Evolutionary conservation across 2,797 vertebrate genomes (phyloP).

Genomic region (Schizopygopsis pylzovi): DNA sequence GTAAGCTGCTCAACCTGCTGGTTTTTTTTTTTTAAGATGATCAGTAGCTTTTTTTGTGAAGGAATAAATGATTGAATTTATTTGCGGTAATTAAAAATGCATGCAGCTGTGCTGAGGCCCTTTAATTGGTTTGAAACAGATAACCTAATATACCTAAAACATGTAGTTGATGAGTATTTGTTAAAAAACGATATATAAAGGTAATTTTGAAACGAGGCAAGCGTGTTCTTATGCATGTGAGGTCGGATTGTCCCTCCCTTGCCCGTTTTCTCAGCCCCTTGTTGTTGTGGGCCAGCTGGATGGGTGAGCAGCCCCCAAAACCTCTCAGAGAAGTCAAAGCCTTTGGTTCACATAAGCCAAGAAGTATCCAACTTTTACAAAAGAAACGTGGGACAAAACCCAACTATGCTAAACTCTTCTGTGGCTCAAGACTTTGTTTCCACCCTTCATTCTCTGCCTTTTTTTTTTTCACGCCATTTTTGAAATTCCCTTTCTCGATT

Average conservation of each 20-base stretch:
- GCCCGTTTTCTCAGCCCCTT: conserved; percentile 51
- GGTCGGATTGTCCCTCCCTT: conserved; percentile 30
- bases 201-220: neutral
- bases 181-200: neutral
- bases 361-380: conserved; percentile 61
- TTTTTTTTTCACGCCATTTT: conserved; percentile 37
- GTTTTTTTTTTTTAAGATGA: neutral
- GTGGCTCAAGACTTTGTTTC: conserved; percentile 59
- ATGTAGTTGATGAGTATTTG: neutral
- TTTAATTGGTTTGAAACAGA: neutral
- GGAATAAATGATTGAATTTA: neutral
- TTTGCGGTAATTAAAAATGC: neutral
- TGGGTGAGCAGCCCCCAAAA: conserved; percentile 51
- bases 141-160: neutral
- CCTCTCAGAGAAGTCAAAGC: conserved; percentile 57
- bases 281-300: conserved; percentile 59
- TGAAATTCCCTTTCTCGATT: conserved; percentile 24
- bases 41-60: neutral
- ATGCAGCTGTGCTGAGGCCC: neutral
- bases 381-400: conserved; percentile 60
- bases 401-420: conserved; percentile 61
- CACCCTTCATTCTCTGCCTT: conserved; percentile 15
- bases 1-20: neutral
- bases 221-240: conserved; percentile 7
- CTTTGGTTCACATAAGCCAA: conserved; percentile 53